Evolutionary conservation across 1,140 invertebrate species (phyloP).

Genomic region (Hyphantria cunea): DNA sequence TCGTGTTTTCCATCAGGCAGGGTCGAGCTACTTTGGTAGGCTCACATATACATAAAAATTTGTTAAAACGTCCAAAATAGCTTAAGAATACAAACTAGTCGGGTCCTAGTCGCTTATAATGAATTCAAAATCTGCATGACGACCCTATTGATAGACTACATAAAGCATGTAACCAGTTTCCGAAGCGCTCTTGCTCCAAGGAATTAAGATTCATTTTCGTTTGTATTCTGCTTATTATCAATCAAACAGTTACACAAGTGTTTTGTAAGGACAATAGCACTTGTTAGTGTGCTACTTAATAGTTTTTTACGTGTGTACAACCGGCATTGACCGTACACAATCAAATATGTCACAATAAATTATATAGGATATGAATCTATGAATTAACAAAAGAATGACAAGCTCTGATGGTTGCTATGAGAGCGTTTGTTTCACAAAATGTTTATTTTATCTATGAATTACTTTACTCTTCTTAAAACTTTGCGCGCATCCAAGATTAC

Average conservation of each 20-base stretch:
- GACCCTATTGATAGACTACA: neutral
- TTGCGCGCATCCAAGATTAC: too few relatives aligned
- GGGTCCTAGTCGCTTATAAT: too few relatives aligned
- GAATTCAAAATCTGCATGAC: neutral
- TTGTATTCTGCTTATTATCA: slow-evolving; percentile 6
- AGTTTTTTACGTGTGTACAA: slow-evolving; percentile 19
- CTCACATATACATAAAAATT: too few relatives aligned
- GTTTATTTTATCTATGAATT: too few relatives aligned
- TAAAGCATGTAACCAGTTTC: neutral
- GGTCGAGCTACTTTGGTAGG: too few relatives aligned
- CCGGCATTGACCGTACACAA: slow-evolving; percentile 5
- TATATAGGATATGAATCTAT: slow-evolving; percentile 3
- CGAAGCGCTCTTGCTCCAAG: slow-evolving; percentile 1
- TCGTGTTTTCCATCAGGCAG: too few relatives aligned
- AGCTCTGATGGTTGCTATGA: neutral
- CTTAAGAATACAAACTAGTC: too few relatives aligned
- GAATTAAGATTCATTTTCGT: slow-evolving; percentile 4
- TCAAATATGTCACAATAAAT: slow-evolving; percentile 2
- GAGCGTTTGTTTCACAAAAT: neutral
- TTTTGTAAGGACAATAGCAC: slow-evolving; percentile 23
- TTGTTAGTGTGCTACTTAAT: slow-evolving; percentile 21
- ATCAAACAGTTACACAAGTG: slow-evolving; percentile 28
- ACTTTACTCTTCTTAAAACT: too few relatives aligned
- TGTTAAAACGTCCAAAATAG: too few relatives aligned
- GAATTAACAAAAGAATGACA: neutral